Base-by-base conservation (phyloP, 37 sponge, comb jelly and placozoan genomes). In the Geodia barretti region DNA sequence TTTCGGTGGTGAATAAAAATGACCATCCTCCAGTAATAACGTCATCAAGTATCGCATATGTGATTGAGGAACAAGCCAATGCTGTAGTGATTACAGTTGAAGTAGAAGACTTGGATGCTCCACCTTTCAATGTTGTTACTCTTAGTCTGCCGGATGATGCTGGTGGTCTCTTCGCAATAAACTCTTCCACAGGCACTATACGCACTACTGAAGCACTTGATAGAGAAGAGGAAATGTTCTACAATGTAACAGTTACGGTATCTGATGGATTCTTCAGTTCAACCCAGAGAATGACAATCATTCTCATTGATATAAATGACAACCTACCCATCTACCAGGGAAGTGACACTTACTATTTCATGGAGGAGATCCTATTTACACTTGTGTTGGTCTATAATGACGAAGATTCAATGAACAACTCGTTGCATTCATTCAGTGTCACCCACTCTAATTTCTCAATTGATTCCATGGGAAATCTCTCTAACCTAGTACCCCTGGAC, bases 1-100 rank as follows among this genome's bases (percentile, higher is more conserved):
- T 91, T 0, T 54, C 30, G 11, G 80, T 95, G 3, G 21, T 68
- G 4, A 89, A 95, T 72, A 88, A 88, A n/a, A 95, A 95, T 68
- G 92, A 92, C 79, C 84, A 95, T 33, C 35, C 38, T 19, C 95
- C 95, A 26, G 70, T 76, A 4, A 72, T 88, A 33, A 74, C 65
- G 3, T 68, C 84, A 4, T 5, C 41, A 3, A 64, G 24, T 39
- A 62, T 62, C 76, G 95, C 92, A 3, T 32, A 41, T 60, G 91
- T 85, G 5, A 4, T 59, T 19, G 95, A 90, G 54, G 78, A 85
- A 32, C 24, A 37, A 23, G 63, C 61, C 23, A 47, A 80, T 84
- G 84, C 60, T 19, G 59, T 86, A 43, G 92, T 95, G 19, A 79
- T 91, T 35, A 78, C 26, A 26, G 88, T 95, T 20, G 75, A 72